A percentile compares a stretch with the other conserved stretches of the same genome.
Conservation (phyloP, 1,140 invertebrate genomes). For the Arctopsyche grandis region DNA sequence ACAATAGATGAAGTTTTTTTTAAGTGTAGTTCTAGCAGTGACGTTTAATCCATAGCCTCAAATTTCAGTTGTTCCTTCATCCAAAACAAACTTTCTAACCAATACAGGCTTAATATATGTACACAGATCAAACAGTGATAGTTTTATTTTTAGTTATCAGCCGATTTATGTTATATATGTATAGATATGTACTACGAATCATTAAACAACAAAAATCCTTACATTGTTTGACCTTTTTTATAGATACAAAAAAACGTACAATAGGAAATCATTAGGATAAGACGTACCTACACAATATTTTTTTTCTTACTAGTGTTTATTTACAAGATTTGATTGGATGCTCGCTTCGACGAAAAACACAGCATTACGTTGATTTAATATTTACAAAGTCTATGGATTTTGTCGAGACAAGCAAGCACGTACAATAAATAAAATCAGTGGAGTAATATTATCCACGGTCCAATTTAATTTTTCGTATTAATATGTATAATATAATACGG, state of each 20-base stretch:
- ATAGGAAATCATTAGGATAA: neutral
- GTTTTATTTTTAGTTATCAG: too few species aligned
- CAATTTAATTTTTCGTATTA: too few species aligned
- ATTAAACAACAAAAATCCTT: neutral
- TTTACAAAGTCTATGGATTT: conserved; percentile 15
- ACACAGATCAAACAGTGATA: too few species aligned
- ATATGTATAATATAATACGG: neutral
- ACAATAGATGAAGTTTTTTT: too few species aligned
- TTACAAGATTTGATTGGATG: conserved; percentile 34
- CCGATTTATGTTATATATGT: too few species aligned
- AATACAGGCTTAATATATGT: too few species aligned
- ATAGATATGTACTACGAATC: too few species aligned
- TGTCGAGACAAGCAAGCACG: neutral
- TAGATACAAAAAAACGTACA: neutral
- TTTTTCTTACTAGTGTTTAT: conserved; percentile 19
- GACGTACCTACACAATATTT: neutral
- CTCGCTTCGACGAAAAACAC: conserved; percentile 17
- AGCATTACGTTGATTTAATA: conserved; percentile 40
- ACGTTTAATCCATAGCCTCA: too few species aligned
- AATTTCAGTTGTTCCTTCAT: too few species aligned
- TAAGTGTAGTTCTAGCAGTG: too few species aligned
- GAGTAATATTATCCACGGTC: neutral
- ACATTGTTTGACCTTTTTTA: neutral
- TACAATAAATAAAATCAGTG: neutral
- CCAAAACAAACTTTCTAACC: too few species aligned